Conservation (phyloP, 1,140 invertebrate species). For the Matsumurasca onukii region DNA sequence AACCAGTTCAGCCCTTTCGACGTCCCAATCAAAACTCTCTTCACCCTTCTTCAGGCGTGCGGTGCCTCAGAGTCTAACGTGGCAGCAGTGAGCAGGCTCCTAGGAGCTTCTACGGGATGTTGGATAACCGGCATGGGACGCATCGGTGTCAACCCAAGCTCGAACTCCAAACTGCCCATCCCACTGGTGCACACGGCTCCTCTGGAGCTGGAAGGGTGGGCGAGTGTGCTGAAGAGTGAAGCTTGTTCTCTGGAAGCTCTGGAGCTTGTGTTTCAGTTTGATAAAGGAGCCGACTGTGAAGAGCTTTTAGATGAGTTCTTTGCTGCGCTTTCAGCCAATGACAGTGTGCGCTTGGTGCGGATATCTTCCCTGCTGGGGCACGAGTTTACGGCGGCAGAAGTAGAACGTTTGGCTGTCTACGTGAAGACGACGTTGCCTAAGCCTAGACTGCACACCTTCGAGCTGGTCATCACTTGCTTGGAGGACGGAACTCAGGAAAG, state of each 20-base stretch:
- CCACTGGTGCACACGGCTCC: conserved; percentile 51
- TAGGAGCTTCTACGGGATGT: conserved; percentile 29
- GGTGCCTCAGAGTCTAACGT: conserved; percentile 54
- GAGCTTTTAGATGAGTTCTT: conserved; percentile 50
- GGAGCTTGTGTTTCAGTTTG: conserved; percentile 53
- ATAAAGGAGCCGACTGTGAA: conserved; percentile 49
- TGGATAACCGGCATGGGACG: conserved; percentile 21
- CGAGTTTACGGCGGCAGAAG: conserved; percentile 51
- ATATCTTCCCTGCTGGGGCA: conserved; percentile 53
- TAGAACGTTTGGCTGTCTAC: conserved; percentile 49
- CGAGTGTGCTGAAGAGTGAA: conserved; percentile 49
- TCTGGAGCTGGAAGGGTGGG: conserved; percentile 53
- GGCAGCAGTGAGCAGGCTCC: conserved; percentile 42
- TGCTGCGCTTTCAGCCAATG: conserved; percentile 49
- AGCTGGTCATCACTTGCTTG: conserved; percentile 54
- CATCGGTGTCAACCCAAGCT: conserved; percentile 23
- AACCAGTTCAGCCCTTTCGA: conserved; percentile 53
- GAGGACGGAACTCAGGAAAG: conserved; percentile 53
- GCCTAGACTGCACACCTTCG: conserved; percentile 52
- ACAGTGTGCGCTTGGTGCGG: conserved; percentile 51
- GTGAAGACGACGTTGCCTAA: conserved; percentile 51
- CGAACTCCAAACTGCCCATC: conserved; percentile 44
- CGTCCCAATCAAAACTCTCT: conserved; percentile 51
- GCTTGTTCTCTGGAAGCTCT: conserved; percentile 52
- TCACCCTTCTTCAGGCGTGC: conserved; percentile 53